Evolutionary conservation across 2,797 vertebrate species (phyloP).

Genomic region (Protonibea diacanthus): DNA sequence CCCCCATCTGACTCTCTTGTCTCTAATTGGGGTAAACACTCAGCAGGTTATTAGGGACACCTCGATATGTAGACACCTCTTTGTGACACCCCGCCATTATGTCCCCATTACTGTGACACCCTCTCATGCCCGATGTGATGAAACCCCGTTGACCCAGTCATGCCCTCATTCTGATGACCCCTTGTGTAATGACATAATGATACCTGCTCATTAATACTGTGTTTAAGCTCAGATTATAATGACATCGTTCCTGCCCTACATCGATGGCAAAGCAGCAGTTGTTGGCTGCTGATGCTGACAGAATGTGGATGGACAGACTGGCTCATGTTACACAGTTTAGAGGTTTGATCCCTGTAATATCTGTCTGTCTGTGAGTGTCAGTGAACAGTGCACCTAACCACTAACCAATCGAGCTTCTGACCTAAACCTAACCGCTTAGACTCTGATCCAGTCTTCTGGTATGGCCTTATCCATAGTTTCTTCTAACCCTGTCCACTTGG

Average conservation of each 20-base stretch:
- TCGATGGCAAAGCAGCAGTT: not conserved
- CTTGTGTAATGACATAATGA: slow-evolving; percentile 50
- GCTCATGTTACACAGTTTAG: not conserved
- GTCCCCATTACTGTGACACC: slow-evolving; percentile 58
- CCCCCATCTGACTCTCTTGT: slow-evolving; percentile 23
- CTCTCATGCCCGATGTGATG: slow-evolving; percentile 15
- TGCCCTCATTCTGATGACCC: slow-evolving; percentile 63
- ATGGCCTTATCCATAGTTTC: too few relatives aligned
- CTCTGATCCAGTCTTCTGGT: too few relatives aligned
- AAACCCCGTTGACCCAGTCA: slow-evolving; percentile 57
- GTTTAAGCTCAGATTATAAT: slow-evolving; percentile 50
- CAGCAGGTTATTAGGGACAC: slow-evolving; percentile 53
- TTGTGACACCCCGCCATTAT: slow-evolving; percentile 59
- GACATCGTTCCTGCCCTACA: slow-evolving; percentile 5
- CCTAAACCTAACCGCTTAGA: too few relatives aligned
- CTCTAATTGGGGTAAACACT: slow-evolving; percentile 72
- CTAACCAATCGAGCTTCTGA: too few relatives aligned
- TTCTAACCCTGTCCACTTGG: too few relatives aligned
- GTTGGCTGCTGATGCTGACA: not conserved
- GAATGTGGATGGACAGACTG: slow-evolving; percentile 4
- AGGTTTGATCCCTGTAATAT: slow-evolving; percentile 4
- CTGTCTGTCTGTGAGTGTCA: slow-evolving; percentile 9
- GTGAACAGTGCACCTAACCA: not conserved
- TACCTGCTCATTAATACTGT: slow-evolving; percentile 58
- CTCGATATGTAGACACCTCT: slow-evolving; percentile 38